Evolutionary conservation across 2,113 vertebrate genomes (phyloP), one percentile per base, ranked within the genome.

Genomic region (Oncorhynchus masou): DNA sequence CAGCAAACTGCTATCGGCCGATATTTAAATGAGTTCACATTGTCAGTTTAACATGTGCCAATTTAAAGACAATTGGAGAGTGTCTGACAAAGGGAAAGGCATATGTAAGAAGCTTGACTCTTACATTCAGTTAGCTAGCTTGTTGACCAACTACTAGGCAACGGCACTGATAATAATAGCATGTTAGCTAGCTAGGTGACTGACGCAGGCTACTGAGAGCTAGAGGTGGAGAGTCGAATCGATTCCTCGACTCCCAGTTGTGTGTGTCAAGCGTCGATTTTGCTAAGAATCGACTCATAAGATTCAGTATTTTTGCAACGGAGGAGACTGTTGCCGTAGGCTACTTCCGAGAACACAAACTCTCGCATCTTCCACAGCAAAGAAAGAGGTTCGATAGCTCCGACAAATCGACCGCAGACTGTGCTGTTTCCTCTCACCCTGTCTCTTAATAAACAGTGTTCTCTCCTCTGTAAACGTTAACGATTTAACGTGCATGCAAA

Each of bases 1-100:
- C 24, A 15, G 24, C 29, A 12, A 20, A 22, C 31, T 45, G 20
- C 34, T 20, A 2, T 54, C 64, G 57, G 73, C 73, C 49, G 66
- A 77, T 13, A 24, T n/a, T 29, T 13, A 49, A 45, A 49, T 8
- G 65, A 45, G 79, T 8, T 84, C 81, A 73, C 82, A 82, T 54
- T 75, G 81, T 77, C 81, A 79, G 78, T 59, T 80, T 78, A 74
- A 84, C 86, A 85, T 87, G 83, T 79, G 82, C 70, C 81, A 67
- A 16, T 62, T 15, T 34, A 19, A 60, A 64, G 2, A 22, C 22
- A 11, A 70, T 29, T 22, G 29, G 27, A 8, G 19, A n/a, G 39
- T 70, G 39, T n/a, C 67, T n/a, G n/a, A 22, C 39, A 48, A 70
- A 12, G 29, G n/a, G n/a, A 5, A 11, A 62, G 59, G n/a, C 59